Conservation (phyloP, 2,797 vertebrate genomes). For the Crenuchus spilurus region DNA sequence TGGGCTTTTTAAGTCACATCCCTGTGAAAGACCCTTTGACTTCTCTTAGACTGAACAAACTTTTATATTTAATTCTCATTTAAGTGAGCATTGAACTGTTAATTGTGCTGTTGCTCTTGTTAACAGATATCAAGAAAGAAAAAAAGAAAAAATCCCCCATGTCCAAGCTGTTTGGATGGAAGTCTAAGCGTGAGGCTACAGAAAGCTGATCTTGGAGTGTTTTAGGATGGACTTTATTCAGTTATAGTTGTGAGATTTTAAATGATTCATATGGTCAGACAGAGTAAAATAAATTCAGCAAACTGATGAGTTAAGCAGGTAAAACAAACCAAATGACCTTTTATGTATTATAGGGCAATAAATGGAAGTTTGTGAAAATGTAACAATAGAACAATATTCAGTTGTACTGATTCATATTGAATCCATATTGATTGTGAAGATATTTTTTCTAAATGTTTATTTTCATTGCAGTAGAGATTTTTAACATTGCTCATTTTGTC, state of each 20-base stretch:
- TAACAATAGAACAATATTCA: neutral
- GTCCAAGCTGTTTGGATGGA: slow-evolving; percentile 68
- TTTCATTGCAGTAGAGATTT: neutral
- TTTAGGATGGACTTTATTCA: slow-evolving; percentile 1
- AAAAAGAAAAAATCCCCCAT: slow-evolving; percentile 76
- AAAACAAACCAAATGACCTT: neutral
- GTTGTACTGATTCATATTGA: slow-evolving; percentile 73
- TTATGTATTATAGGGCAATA: slow-evolving; percentile 8
- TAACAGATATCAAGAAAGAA: slow-evolving; percentile 74
- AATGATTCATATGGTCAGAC: too few relatives aligned
- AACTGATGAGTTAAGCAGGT: neutral
- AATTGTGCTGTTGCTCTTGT: neutral
- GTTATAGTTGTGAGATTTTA: neutral
- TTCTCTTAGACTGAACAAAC: neutral
- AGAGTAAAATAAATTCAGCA: too few relatives aligned
- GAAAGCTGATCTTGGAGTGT: slow-evolving; percentile 56
- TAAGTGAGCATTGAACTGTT: neutral
- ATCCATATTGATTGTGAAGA: slow-evolving; percentile 50
- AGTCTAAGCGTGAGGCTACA: slow-evolving; percentile 62
- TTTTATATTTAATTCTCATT: neutral
- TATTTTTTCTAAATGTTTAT: neutral
- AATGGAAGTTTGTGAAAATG: slow-evolving; percentile 6
- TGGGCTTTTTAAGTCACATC: neutral
- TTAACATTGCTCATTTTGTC: neutral
- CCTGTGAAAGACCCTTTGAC: slow-evolving; percentile 9